A percentile compares a stretch with the other conserved stretches of the same genome.
Evolutionary conservation across 2,888 invertebrate species (phyloP).

Genomic region (Cosmia pyralina): DNA sequence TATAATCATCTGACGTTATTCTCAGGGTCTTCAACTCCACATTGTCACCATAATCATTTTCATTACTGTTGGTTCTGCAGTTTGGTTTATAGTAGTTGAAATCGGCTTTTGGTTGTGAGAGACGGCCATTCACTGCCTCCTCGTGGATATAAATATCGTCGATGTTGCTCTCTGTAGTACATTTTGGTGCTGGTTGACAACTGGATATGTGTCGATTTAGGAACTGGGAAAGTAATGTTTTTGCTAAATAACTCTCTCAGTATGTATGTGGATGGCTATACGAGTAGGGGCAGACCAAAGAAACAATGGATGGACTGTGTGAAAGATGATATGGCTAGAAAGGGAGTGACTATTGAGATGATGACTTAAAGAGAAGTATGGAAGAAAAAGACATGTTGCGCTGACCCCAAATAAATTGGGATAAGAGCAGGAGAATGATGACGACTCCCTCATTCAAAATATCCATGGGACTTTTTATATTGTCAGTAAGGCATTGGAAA

Average conservation of each 20-base stretch:
- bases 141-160: slow-evolving; percentile 79
- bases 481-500: neutral
- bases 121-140: slow-evolving; percentile 20
- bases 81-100: slow-evolving; percentile 56
- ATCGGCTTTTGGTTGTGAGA: slow-evolving; percentile 47
- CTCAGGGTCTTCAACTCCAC: slow-evolving; percentile 75
- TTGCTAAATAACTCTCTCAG: neutral
- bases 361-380: too few species aligned
- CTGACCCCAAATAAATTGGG: too few species aligned
- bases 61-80: slow-evolving; percentile 61
- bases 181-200: slow-evolving; percentile 79
- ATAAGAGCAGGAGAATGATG: too few species aligned
- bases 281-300: too few species aligned
- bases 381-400: too few species aligned
- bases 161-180: slow-evolving; percentile 73
- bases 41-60: slow-evolving; percentile 65
- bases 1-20: slow-evolving; percentile 83
- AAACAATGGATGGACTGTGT: too few species aligned
- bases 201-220: slow-evolving; percentile 84
- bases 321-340: too few species aligned
- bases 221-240: slow-evolving; percentile 75
- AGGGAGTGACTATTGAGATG: too few species aligned
- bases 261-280: too few species aligned
- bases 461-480: neutral
- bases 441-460: too few species aligned